These are phyloP conservation scores for Heliconius hewitsoni DNA, from an alignment of 1,140 invertebrate genomes.

Conservation along the genomic window DNA sequence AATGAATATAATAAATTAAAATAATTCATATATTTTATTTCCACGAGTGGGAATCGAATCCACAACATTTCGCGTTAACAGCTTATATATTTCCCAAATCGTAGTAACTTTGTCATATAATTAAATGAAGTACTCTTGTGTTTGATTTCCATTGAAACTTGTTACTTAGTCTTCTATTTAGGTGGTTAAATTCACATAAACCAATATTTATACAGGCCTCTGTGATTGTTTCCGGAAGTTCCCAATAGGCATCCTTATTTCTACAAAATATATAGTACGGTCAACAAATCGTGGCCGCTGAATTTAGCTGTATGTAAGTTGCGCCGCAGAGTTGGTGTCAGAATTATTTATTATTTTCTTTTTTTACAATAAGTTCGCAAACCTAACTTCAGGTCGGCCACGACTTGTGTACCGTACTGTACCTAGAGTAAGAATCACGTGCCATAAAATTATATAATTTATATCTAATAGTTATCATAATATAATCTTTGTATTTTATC, in stretches of 20 bases:
- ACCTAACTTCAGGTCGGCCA: too few relatives aligned
- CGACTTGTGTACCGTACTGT: too few relatives aligned
- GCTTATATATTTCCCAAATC: background rate
- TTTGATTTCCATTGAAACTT: constrained; percentile 6
- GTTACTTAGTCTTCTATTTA: background rate
- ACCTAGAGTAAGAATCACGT: background rate
- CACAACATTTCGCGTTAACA: too few relatives aligned
- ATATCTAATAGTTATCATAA: background rate
- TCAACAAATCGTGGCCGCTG: too few relatives aligned
- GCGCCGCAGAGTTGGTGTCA: too few relatives aligned
- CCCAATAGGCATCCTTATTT: background rate
- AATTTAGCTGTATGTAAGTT: too few relatives aligned
- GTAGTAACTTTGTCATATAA: background rate
- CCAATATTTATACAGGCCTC: constrained; percentile 5
- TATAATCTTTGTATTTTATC: background rate
- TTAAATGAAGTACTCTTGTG: background rate
- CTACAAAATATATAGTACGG: background rate
- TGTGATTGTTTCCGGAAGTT: constrained; percentile 3
- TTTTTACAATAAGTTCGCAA: too few relatives aligned
- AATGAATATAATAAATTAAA: too few relatives aligned
- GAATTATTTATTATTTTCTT: too few relatives aligned
- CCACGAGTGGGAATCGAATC: too few relatives aligned
- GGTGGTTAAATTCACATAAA: constrained; percentile 4
- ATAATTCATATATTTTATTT: too few relatives aligned
- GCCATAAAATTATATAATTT: background rate